phyloP scores from a whole-genome alignment of 2,113 vertebrate species.

The Nesogale talazaci region DNA sequence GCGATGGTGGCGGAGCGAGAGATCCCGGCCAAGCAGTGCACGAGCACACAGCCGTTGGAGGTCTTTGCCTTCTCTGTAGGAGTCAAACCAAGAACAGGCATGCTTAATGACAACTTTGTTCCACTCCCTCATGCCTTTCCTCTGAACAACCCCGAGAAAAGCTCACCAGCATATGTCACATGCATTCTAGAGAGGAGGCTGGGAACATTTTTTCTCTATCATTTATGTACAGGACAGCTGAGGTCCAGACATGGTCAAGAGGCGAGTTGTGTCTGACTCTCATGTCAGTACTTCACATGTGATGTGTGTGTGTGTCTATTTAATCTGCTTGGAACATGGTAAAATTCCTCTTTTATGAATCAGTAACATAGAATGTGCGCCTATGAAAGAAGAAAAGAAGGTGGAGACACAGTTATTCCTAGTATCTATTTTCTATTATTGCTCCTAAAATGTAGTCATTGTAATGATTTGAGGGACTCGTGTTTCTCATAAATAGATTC shows the following conservation, averaged over 20 bases:
- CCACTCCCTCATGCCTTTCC: background rate
- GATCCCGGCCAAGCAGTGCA: slow-evolving; percentile 90
- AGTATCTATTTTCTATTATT: background rate
- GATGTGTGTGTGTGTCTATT: background rate
- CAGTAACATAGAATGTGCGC: background rate
- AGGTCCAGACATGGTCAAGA: background rate
- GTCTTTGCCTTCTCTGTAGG: slow-evolving; percentile 95
- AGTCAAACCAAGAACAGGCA: slow-evolving; percentile 68
- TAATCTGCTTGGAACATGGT: background rate
- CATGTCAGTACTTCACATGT: background rate
- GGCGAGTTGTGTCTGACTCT: background rate
- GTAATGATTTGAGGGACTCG: background rate
- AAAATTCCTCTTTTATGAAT: background rate
- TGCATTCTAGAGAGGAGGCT: background rate
- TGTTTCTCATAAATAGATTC: background rate
- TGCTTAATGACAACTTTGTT: background rate
- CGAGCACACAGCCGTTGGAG: slow-evolving; percentile 87
- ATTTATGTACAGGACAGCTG: background rate
- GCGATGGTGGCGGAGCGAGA: slow-evolving; percentile 91
- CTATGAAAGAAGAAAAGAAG: background rate
- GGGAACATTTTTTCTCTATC: background rate
- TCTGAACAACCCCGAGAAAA: background rate
- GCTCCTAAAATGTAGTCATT: background rate
- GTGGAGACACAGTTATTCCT: background rate
- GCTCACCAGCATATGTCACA: background rate